These are phyloP conservation scores for Eciton burchellii DNA, from an alignment of 1,140 invertebrate genomes.

Conservation along the genomic window DNA sequence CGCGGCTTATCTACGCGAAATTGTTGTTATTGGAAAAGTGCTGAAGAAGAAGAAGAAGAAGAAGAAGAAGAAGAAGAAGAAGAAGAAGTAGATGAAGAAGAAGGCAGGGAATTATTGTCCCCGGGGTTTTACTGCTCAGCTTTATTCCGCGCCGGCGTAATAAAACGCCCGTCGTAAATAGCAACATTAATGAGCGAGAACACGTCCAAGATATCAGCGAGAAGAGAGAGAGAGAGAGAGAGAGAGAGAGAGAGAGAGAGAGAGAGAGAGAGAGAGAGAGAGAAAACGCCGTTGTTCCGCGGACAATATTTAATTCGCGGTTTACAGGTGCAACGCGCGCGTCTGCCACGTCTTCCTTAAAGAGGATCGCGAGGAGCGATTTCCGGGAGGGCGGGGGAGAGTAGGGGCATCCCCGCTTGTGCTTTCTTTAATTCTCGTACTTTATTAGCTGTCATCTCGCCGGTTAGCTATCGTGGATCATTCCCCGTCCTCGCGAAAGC, in stretches of 20 bases:
- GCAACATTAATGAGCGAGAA: constrained; percentile 57
- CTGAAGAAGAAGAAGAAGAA: no score
- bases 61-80: no score
- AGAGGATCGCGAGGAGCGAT: not conserved
- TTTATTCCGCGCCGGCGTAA: constrained; percentile 50
- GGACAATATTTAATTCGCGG: constrained; percentile 35
- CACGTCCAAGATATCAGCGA: constrained; percentile 46
- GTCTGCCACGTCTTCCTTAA: not conserved
- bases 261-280: no score
- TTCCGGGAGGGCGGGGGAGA: not conserved
- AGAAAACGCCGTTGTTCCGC: not conserved
- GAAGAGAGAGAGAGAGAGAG: no score
- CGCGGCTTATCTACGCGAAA: constrained; percentile 53
- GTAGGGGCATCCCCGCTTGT: no score
- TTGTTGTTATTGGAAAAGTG: constrained; percentile 61
- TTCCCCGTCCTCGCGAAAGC: no score
- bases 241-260: no score
- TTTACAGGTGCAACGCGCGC: not conserved
- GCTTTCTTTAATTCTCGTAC: no score
- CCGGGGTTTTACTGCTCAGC: constrained; percentile 47
- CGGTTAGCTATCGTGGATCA: no score
- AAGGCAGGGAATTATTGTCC: constrained; percentile 49
- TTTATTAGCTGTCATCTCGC: no score
- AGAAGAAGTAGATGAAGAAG: no score
- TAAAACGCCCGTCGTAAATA: constrained; percentile 50